Percentiles rank a stretch among this genome's conserved stretches.
Conservation (phyloP, 2,113 vertebrate genomes). For the Calidris pygmaea region DNA sequence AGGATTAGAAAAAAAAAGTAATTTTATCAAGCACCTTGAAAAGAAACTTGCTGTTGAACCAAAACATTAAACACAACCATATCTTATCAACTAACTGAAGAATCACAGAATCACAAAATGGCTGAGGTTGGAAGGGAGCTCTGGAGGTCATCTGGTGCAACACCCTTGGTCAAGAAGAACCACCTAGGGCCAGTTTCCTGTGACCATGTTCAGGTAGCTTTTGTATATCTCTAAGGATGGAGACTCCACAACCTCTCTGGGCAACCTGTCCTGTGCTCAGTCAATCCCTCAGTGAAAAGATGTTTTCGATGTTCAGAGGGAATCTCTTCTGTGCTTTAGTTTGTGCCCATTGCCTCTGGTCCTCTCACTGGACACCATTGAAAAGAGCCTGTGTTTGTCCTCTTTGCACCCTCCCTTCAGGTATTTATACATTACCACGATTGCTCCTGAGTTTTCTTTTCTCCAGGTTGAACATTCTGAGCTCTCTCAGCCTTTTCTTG, state of each 20-base stretch:
- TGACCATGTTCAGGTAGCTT: neutral
- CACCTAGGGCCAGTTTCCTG: accelerated
- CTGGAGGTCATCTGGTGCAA: neutral
- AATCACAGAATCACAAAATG: neutral
- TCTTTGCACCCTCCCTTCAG: neutral
- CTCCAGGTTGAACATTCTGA: neutral
- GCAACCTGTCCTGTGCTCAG: neutral
- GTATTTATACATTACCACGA: neutral
- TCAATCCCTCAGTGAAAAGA: neutral
- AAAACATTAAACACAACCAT: neutral
- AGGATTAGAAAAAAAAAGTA: neutral
- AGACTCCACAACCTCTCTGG: neutral
- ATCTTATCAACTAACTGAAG: neutral
- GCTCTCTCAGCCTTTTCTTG: neutral
- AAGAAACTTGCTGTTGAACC: neutral
- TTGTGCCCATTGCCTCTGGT: neutral
- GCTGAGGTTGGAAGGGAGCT: neutral
- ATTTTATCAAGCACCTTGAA: neutral
- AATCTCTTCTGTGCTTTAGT: neutral
- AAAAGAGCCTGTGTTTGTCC: neutral
- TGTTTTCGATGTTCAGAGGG: neutral
- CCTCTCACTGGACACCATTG: neutral
- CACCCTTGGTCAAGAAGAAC: neutral
- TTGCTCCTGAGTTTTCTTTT: neutral
- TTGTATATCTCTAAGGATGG: neutral